phyloP scores from a whole-genome alignment of 2,888 invertebrate genomes.

The Julus scandinavius region DNA sequence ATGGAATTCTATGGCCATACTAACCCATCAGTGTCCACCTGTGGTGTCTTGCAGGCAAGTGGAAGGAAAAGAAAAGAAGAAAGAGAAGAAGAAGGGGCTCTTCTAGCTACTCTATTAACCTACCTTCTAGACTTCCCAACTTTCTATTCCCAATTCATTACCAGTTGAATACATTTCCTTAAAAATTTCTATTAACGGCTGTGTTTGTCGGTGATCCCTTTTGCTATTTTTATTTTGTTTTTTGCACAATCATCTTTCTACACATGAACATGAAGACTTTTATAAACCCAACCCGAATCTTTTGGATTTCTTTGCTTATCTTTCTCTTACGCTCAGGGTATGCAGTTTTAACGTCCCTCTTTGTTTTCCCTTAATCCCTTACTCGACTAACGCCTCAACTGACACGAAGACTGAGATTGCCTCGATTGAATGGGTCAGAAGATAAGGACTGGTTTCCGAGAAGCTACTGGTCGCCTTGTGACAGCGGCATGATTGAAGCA shows the following conservation, averaged over 20 bases:
- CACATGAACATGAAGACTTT: neutral
- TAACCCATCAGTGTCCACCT: constrained; percentile 53
- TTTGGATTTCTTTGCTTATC: neutral
- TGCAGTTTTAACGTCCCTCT: neutral
- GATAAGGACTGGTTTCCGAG: neutral
- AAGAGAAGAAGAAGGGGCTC: constrained; percentile 86
- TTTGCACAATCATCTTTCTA: constrained; percentile 10
- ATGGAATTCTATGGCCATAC: constrained; percentile 43
- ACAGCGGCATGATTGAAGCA: neutral
- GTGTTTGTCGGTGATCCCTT: constrained; percentile 2
- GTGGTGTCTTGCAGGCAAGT: constrained; percentile 72
- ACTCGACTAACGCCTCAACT: neutral
- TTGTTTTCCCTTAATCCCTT: neutral
- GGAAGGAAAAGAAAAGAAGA: constrained; percentile 84
- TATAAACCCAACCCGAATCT: neutral
- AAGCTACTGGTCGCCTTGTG: neutral
- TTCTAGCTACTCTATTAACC: constrained; percentile 70
- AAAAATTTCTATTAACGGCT: neutral
- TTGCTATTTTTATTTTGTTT: neutral
- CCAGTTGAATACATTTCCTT: constrained; percentile 6
- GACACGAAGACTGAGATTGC: neutral
- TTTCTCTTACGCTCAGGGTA: neutral
- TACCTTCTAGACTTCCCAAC: neutral
- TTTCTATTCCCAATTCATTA: neutral
- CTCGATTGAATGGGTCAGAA: neutral